Evolutionary conservation across 2,888 invertebrate genomes (phyloP), one percentile per base, ranked within the genome.

Genomic region (Drosophila paramelanica): DNA sequence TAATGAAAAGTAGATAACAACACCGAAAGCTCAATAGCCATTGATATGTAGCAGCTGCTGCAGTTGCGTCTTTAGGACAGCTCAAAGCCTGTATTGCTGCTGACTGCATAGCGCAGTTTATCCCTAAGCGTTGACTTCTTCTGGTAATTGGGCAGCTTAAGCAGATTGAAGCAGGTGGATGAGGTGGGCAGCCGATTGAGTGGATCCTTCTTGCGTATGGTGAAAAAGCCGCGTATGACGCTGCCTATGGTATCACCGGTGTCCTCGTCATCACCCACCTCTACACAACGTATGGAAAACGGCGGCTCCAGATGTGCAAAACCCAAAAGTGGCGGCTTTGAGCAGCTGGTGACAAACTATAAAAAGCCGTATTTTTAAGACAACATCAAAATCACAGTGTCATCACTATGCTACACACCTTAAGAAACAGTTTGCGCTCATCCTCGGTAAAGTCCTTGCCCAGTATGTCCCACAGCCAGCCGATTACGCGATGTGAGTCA

Each of bases 391-490:
- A 42, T 41, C 8, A 11, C 1, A 50, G 45, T 31, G 50, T 5
- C n/a, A n/a, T 47, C 36, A 7, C 10, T 2, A 8, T n/a, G 6
- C 13, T 13, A 50, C 50, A 52, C 90, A 96, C 97, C 94, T 99
- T 99, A 6, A 99, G 94, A 93, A 99, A 99, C 91, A 98, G 95
- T 83, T 96, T 96, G 67, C 97, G 95, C 93, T 99, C 99, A 56
- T 96, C 95, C 90, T 98, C 96, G 10, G 94, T 95, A 93, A 99
- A 99, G 92, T 99, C 99, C 83, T 97, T 95, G 87, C 97, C 97
- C 73, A 99, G 93, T 86, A 99, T 97, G 93, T 99, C 98, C 99
- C 99, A 99, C 53, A 99, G 94, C 99, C 99, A 99, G 91, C 97
- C 96, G 52, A 99, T 97, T 53, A 99, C 98, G 79, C 98, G 95